Base-by-base conservation (phyloP, 2,113 vertebrate genomes). In the Austrofundulus limnaeus region DNA sequence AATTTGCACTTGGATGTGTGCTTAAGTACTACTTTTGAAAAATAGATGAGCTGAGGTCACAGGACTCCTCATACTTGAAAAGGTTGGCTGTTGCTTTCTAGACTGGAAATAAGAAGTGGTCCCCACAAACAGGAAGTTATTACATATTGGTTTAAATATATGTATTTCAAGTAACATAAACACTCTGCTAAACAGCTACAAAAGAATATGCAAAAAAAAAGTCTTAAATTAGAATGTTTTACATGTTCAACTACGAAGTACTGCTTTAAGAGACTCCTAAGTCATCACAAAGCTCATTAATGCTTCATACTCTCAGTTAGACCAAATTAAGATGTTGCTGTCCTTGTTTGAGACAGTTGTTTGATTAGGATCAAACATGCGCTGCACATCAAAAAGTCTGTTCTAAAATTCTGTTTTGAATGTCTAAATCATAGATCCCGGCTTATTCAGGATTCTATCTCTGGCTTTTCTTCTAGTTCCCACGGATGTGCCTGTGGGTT, bases 391-490 rank as follows among this genome's bases (percentile, higher is more conserved):
- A 34, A 65, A 43, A 31, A 62, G 41, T 4, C 65, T 43, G 51
- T 72, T 77, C 43, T 49, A 48, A 45, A 61, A 69, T 69, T 69
- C 45, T 70, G 66, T 63, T 66, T 72, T 68, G 82, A 65, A 85
- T 15, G 54, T 68, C 47, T 63, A 51, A 65, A 80, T 77, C 73
- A 72, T 68, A 78, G 48, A 31, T 52, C 42, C 5, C n/a, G 1
- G 46, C 61, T 70, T 76, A 61, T 72, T 74, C 69, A 61, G 9
- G 45, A 69, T 71, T 79, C 61, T 39, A 23, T 25, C 45, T 59
- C 59, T 79, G 70, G 38, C 58, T 75, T 52, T 64, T 63, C 49
- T 70, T 70, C 24, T 39, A 25, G 73, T 78, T 86, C 69, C 46
- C 55, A 81, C 55, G 64, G 67, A 84, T 70, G 69, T 73, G 51